Evolutionary conservation across 2,888 invertebrate genomes (phyloP).

Genomic region (Cephus spinipes): DNA sequence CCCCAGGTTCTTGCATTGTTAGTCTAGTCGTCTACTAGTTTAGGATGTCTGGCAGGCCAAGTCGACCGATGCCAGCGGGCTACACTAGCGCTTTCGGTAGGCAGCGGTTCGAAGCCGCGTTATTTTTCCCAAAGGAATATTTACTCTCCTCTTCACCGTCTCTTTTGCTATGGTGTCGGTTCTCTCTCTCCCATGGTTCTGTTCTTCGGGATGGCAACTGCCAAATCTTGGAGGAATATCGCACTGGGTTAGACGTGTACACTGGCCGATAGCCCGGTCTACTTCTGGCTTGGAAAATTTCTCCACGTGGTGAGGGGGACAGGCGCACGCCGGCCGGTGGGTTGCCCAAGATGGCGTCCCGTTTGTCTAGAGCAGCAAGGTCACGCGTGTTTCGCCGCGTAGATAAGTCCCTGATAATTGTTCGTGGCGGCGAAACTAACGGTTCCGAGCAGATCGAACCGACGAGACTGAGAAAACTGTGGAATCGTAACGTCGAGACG

Average conservation of each 20-base stretch:
- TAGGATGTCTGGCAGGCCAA: neutral
- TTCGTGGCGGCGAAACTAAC: neutral
- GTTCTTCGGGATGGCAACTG: neutral
- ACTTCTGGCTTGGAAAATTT: neutral
- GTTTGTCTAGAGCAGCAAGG: conserved; percentile 49
- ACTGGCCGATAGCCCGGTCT: conserved; percentile 24
- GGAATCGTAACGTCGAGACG: neutral
- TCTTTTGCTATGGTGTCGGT: too few species aligned
- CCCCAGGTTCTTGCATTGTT: neutral
- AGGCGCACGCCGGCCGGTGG: conserved; percentile 38
- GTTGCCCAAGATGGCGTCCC: conserved; percentile 55
- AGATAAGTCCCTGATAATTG: conserved; percentile 35
- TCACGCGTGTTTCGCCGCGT: conserved; percentile 46
- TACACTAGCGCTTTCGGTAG: neutral
- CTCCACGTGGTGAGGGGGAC: conserved; percentile 50
- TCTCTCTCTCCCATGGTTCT: neutral
- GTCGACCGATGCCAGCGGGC: neutral
- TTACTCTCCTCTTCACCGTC: neutral
- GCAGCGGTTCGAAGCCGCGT: neutral
- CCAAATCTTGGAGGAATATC: neutral
- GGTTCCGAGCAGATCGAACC: neutral
- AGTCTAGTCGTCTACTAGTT: neutral
- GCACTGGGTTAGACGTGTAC: neutral
- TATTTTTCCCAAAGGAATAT: neutral
- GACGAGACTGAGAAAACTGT: neutral